phyloP scores from a whole-genome alignment of 1,140 invertebrate genomes.

The Sycobia sp. region DNA sequence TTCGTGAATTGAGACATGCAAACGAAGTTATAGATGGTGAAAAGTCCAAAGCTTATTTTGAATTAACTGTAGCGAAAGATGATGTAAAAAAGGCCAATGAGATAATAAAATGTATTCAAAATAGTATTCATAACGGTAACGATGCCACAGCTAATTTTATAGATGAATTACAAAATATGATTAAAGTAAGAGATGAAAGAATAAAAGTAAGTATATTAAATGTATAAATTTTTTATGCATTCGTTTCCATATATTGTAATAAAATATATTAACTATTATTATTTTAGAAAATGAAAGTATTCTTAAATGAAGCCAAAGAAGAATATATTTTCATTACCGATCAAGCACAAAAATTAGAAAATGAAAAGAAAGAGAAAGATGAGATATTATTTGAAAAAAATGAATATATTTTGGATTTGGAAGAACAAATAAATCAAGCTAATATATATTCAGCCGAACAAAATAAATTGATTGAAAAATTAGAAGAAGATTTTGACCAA shows the following conservation, averaged over 20 bases:
- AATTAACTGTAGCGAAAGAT: constrained; percentile 42
- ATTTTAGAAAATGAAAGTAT: constrained; percentile 48
- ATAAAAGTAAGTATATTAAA: constrained; percentile 43
- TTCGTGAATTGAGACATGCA: constrained; percentile 41
- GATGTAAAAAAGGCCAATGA: constrained; percentile 45
- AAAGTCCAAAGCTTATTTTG: constrained; percentile 46
- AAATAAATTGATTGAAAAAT: constrained; percentile 39
- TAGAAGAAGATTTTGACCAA: constrained; percentile 49
- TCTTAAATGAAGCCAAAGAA: constrained; percentile 55
- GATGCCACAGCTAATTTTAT: constrained; percentile 40
- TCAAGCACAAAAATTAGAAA: constrained; percentile 40
- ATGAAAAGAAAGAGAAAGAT: constrained; percentile 38
- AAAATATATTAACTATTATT: constrained; percentile 3
- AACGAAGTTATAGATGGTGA: constrained; percentile 43
- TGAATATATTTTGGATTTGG: constrained; percentile 48
- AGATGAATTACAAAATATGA: constrained; percentile 45
- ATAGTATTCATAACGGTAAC: constrained; percentile 32
- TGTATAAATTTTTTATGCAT: not conserved
- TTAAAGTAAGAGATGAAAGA: constrained; percentile 44
- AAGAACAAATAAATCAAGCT: constrained; percentile 43
- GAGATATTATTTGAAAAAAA: constrained; percentile 39
- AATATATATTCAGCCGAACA: constrained; percentile 46
- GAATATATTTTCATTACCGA: constrained; percentile 47
- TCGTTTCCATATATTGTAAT: too few relatives aligned
- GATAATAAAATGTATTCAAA: constrained; percentile 40